Conservation (phyloP, 2,888 invertebrate species). For the Lottia scabra region DNA sequence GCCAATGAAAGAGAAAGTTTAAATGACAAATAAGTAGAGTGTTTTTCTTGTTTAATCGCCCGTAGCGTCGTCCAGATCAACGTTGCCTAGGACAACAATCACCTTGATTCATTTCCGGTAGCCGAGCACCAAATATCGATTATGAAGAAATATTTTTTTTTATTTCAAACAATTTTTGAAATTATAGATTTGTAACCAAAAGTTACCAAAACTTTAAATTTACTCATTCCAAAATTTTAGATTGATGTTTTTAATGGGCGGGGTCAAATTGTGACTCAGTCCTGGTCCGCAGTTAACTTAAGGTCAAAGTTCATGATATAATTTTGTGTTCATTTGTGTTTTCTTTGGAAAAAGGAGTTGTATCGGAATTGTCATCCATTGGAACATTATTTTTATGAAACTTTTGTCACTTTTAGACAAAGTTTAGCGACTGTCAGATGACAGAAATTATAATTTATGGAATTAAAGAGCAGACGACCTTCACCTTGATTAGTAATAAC, state of each 20-base stretch:
- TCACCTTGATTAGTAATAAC: conserved; percentile 19
- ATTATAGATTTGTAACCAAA: neutral
- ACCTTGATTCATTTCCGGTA: conserved; percentile 19
- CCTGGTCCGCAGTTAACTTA: neutral
- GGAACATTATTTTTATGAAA: no score
- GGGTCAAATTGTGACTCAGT: neutral
- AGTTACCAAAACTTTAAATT: neutral
- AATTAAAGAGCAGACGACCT: conserved; percentile 12
- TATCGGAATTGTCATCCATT: no score
- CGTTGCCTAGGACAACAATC: conserved; percentile 34
- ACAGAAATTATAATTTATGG: neutral
- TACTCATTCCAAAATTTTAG: neutral
- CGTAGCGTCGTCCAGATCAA: conserved; percentile 25
- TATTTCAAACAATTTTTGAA: neutral
- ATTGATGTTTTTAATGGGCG: conserved; percentile 10
- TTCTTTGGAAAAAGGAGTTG: no score
- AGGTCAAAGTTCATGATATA: conserved; percentile 1
- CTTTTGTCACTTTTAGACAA: no score
- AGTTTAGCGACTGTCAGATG: no score
- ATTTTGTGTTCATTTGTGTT: no score
- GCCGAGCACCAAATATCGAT: conserved; percentile 17
- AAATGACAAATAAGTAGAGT: conserved; percentile 4
- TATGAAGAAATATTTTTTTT: neutral
- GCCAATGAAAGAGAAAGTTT: neutral
- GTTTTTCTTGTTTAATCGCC: conserved; percentile 22